Conservation (phyloP, 2,888 invertebrate species). For the Tetragonisca angustula region DNA sequence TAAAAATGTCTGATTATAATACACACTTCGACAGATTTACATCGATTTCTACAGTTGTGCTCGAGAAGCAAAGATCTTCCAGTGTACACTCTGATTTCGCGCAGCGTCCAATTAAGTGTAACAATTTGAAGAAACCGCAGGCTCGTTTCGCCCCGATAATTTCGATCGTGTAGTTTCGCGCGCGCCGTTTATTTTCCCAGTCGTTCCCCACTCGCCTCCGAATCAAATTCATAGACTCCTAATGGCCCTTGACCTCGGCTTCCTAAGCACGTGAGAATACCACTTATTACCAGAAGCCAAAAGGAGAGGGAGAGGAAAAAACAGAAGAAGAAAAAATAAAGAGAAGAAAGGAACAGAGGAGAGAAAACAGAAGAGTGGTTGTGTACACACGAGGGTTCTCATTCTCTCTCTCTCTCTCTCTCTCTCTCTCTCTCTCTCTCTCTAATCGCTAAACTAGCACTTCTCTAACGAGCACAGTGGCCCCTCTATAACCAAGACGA, state of each 20-base stretch:
- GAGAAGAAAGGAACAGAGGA: constrained; percentile 15
- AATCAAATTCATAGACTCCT: constrained; percentile 34
- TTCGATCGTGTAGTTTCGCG: not conserved
- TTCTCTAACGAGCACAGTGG: constrained; percentile 48
- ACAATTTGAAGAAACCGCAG: constrained; percentile 8
- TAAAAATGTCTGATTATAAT: too few species aligned
- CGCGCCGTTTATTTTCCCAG: constrained; percentile 19
- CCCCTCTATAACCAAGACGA: constrained; percentile 40
- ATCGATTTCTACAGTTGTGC: too few species aligned
- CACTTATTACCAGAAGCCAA: constrained; percentile 32
- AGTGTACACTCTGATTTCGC: not conserved
- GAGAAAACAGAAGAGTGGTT: constrained; percentile 31
- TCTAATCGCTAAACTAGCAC: constrained; percentile 52
- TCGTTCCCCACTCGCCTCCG: not conserved
- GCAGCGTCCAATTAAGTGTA: not conserved
- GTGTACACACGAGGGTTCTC: constrained; percentile 11
- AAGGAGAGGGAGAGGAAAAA: too few species aligned
- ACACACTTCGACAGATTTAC: too few species aligned
- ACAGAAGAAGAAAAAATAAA: too few species aligned
- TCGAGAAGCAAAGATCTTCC: not conserved
- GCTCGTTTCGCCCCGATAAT: not conserved
- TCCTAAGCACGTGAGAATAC: constrained; percentile 32
- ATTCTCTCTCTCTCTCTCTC: too few species aligned
- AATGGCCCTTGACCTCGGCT: constrained; percentile 33
- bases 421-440: not conserved